phyloP scores from a whole-genome alignment of 1,140 invertebrate species.

The Chelonus insularis region DNA sequence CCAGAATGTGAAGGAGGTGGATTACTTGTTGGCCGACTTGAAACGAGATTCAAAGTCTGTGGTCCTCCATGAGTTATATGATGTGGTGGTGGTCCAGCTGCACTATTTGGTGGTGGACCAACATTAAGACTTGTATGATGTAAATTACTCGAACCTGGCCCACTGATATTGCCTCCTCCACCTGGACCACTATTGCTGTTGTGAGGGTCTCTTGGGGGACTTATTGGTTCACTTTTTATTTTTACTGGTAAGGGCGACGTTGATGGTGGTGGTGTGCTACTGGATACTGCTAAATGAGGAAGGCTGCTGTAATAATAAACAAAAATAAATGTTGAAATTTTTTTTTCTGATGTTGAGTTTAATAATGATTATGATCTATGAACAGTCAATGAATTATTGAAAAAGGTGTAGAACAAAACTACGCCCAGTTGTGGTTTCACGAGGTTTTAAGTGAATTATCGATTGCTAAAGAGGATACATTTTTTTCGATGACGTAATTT shows the following conservation, averaged over 20 bases:
- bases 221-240: slow-evolving; percentile 94
- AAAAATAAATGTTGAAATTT: background rate
- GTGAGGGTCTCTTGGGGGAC: slow-evolving; percentile 75
- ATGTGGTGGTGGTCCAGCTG: slow-evolving; percentile 53
- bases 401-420: too few relatives aligned
- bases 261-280: slow-evolving; percentile 78
- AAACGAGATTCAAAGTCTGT: slow-evolving; percentile 63
- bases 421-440: too few relatives aligned
- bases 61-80: slow-evolving; percentile 62
- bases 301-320: slow-evolving; percentile 64
- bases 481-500: too few relatives aligned
- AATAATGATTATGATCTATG: too few relatives aligned
- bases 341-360: slow-evolving; percentile 12
- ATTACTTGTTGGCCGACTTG: slow-evolving; percentile 54
- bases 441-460: too few relatives aligned
- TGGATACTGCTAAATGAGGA: slow-evolving; percentile 78
- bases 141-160: slow-evolving; percentile 40
- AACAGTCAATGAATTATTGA: too few relatives aligned
- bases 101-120: slow-evolving; percentile 54
- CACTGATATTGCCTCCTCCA: slow-evolving; percentile 45
- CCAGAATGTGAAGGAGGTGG: slow-evolving; percentile 62
- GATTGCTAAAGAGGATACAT: too few relatives aligned
- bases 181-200: slow-evolving; percentile 38
- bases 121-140: slow-evolving; percentile 52
- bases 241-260: slow-evolving; percentile 83